These are phyloP conservation scores for Echiichthys vipera DNA, from an alignment of 2,797 vertebrate genomes.

Conservation along the genomic window DNA sequence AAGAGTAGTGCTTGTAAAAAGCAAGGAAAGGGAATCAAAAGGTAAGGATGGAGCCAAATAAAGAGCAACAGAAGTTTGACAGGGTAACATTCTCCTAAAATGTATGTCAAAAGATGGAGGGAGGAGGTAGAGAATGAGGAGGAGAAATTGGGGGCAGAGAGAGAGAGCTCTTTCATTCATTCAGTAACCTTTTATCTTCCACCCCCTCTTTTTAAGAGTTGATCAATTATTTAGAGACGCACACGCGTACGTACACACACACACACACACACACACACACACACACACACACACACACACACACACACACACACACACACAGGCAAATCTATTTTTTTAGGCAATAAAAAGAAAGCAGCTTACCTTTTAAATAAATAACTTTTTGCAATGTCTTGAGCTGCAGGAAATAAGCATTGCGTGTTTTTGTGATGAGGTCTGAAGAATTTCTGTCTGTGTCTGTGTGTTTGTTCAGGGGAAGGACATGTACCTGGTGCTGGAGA, in stretches of 20 bases:
- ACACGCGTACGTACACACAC: background rate
- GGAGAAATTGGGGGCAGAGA: constrained; percentile 42
- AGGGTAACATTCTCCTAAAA: constrained; percentile 12
- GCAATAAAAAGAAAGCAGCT: constrained; percentile 20
- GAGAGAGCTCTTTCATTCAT: constrained; percentile 39
- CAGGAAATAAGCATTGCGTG: constrained; percentile 35
- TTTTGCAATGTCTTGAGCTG: background rate
- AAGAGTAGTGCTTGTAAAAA: background rate
- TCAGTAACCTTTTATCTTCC: constrained; percentile 57
- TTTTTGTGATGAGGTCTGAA: constrained; percentile 46
- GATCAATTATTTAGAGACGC: constrained; percentile 70
- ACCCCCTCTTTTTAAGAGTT: constrained; percentile 35
- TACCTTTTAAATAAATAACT: constrained; percentile 28
- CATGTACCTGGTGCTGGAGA: constrained; percentile 97
- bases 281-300: background rate
- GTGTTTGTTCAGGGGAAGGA: constrained; percentile 91
- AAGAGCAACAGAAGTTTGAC: constrained; percentile 14
- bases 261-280: constrained; percentile 1
- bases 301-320: constrained; percentile 4
- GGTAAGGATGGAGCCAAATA: background rate
- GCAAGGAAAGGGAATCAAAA: background rate
- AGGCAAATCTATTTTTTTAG: constrained; percentile 19
- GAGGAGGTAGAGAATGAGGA: constrained; percentile 3
- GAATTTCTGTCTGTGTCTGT: constrained; percentile 32
- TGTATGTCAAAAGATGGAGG: constrained; percentile 36